Evolutionary conservation across 2,888 invertebrate species (phyloP).

Genomic region (Conus canariensis): DNA sequence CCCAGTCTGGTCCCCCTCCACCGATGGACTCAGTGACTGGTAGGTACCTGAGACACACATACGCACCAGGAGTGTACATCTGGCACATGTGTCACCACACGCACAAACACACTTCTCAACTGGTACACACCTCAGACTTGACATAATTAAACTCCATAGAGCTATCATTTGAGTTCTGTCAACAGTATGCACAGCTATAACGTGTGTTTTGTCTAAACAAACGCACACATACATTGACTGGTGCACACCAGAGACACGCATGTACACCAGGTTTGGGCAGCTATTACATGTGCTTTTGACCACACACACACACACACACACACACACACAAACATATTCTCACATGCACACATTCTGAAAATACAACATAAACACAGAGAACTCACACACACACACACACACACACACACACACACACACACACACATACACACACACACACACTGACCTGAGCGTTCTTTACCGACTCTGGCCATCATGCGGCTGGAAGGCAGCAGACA

Average conservation of each 20-base stretch:
- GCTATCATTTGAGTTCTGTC: no score
- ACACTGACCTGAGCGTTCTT: not conserved
- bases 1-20: not conserved
- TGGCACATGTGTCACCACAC: not conserved
- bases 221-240: not conserved
- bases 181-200: no score
- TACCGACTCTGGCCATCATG: not conserved
- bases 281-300: no score
- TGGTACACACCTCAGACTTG: not conserved
- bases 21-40: not conserved
- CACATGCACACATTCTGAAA: no score
- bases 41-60: not conserved
- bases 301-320: not conserved
- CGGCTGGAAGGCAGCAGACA: not conserved
- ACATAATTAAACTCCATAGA: no score
- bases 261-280: no score
- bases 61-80: not conserved
- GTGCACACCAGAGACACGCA: not conserved
- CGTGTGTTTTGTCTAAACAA: not conserved
- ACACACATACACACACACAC: not conserved
- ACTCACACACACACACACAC: not conserved
- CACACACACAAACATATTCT: not conserved
- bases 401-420: conserved; percentile 5
- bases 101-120: not conserved
- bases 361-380: not conserved